Percentiles rank a stretch among this genome's conserved stretches.
phyloP scores from a whole-genome alignment of 2,797 vertebrate genomes.

The Coregonus suidteri region DNA sequence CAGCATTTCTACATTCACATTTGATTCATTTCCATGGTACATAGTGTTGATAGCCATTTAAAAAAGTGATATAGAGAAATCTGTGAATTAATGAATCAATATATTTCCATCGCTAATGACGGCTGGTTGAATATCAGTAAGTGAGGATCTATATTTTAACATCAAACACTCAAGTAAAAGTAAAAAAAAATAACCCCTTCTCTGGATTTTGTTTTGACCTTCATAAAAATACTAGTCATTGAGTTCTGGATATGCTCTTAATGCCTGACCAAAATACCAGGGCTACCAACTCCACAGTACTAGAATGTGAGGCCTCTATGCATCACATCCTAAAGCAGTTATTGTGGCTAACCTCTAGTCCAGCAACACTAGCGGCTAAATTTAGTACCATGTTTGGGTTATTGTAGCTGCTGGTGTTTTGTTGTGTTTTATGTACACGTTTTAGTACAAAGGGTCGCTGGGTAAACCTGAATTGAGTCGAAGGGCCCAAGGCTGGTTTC shows the following conservation, averaged over 20 bases:
- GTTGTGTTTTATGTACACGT: slow-evolving; percentile 28
- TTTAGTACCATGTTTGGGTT: neutral
- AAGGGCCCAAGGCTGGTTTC: no score
- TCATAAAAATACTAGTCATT: neutral
- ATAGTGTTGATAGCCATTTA: slow-evolving; percentile 2
- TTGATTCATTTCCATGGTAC: slow-evolving; percentile 43
- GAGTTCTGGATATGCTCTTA: neutral
- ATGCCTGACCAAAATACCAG: slow-evolving; percentile 4
- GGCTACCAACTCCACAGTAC: neutral
- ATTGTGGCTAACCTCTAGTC: slow-evolving; percentile 17
- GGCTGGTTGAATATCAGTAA: neutral
- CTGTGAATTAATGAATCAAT: neutral
- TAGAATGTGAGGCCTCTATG: neutral
- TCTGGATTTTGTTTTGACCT: neutral
- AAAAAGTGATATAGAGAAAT: neutral
- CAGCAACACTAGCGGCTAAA: slow-evolving; percentile 7
- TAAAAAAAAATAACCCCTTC: neutral
- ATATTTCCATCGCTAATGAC: neutral
- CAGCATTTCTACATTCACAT: slow-evolving; percentile 59
- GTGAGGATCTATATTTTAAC: neutral
- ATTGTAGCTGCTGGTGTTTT: slow-evolving; percentile 19
- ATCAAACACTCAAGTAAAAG: neutral
- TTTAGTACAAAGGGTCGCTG: slow-evolving; percentile 18
- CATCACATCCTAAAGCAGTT: neutral
- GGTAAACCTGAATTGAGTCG: slow-evolving; percentile 28